Conservation (phyloP, 1,140 invertebrate genomes). For the Calliopsis andreniformis region DNA sequence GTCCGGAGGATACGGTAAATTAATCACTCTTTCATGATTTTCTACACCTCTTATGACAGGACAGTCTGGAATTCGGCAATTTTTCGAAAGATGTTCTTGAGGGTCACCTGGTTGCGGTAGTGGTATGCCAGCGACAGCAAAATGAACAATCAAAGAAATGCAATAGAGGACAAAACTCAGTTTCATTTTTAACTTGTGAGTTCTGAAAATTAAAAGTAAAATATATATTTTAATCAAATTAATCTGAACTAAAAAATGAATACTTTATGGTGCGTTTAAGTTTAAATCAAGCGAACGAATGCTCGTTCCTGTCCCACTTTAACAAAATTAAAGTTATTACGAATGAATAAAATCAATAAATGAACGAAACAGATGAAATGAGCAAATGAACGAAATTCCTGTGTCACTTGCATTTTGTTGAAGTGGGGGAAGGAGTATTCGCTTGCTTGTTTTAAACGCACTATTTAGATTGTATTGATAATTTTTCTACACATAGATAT, state of each 20-base stretch:
- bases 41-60: background rate
- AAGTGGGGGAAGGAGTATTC: no score
- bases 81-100: slow-evolving; percentile 14
- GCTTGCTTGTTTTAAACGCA: no score
- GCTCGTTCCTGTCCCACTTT: no score
- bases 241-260: background rate
- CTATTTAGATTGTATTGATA: no score
- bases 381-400: no score
- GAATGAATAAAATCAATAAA: no score
- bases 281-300: no score
- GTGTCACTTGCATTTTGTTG: no score
- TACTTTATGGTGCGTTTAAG: background rate
- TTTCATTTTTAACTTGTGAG: slow-evolving; percentile 30
- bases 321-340: no score
- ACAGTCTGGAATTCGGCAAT: slow-evolving; percentile 47
- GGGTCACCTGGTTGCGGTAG: slow-evolving; percentile 4
- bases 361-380: no score
- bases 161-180: background rate
- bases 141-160: slow-evolving; percentile 11
- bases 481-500: no score
- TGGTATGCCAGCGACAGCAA: slow-evolving; percentile 17
- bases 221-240: background rate
- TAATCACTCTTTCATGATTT: background rate
- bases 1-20: slow-evolving; percentile 47
- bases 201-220: slow-evolving; percentile 10